phyloP scores from a whole-genome alignment of 2,888 invertebrate species.

The Patella caerulea region DNA sequence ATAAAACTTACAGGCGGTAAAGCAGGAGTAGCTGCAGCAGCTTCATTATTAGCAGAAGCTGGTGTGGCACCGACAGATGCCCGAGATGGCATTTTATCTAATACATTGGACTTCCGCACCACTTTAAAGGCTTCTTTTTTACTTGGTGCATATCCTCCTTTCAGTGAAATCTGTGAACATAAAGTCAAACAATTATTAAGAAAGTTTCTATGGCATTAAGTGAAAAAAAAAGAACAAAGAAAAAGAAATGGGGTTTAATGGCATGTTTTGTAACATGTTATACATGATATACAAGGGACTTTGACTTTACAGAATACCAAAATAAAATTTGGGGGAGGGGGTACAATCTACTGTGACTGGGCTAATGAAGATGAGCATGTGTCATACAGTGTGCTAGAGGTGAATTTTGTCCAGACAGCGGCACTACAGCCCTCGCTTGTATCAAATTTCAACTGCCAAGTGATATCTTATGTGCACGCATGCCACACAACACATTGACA shows the following conservation, averaged over 20 bases:
- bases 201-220: not conserved
- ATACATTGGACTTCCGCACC: conserved; percentile 64
- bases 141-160: conserved; percentile 73
- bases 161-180: conserved; percentile 79
- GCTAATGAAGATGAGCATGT: no score
- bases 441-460: no score
- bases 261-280: no score
- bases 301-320: no score
- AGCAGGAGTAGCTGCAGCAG: conserved; percentile 42
- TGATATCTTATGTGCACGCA: no score
- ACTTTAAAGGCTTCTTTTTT: conserved; percentile 51
- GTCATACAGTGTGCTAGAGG: no score
- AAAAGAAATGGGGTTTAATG: not conserved
- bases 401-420: no score
- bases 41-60: conserved; percentile 26
- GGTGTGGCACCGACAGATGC: conserved; percentile 28
- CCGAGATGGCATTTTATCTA: conserved; percentile 64
- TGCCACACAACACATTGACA: no score
- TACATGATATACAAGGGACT: no score
- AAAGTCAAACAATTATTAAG: not conserved
- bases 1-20: conserved; percentile 46
- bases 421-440: no score
- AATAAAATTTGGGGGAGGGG: no score
- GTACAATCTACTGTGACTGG: no score
- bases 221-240: not conserved